Percentiles rank a stretch among this genome's conserved stretches.
phyloP scores from a whole-genome alignment of 1,140 invertebrate genomes.

The Drosophila obscura region DNA sequence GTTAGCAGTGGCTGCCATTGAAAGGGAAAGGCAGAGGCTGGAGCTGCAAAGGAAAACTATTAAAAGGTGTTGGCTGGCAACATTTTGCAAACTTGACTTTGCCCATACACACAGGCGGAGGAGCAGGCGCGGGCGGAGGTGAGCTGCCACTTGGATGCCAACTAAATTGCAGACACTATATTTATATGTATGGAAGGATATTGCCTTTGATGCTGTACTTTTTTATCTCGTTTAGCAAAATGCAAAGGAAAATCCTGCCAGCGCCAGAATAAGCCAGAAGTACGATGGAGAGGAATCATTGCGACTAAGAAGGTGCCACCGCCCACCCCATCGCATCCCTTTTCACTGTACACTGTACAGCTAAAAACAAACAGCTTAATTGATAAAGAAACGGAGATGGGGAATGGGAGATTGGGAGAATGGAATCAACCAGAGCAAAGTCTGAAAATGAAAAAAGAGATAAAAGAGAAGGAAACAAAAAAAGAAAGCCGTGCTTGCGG shows the following conservation, averaged over 20 bases:
- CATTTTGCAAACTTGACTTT: conserved; percentile 65
- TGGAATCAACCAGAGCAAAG: background rate
- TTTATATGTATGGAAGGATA: conserved; percentile 67
- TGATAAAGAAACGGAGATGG: conserved; percentile 51
- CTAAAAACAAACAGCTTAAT: conserved; percentile 16
- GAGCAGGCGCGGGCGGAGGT: too few relatives aligned
- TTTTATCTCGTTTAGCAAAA: conserved; percentile 3
- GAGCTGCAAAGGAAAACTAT: conserved; percentile 39
- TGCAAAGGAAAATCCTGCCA: conserved; percentile 11
- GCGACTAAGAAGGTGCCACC: conserved; percentile 12
- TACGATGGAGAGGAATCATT: background rate
- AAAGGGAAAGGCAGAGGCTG: conserved; percentile 7
- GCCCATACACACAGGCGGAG: background rate
- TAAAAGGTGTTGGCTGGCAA: conserved; percentile 71
- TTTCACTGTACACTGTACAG: too few relatives aligned
- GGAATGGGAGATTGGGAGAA: too few relatives aligned
- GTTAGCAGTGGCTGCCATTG: conserved; percentile 70
- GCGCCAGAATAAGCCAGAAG: background rate
- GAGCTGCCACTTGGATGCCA: conserved; percentile 47
- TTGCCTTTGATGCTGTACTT: conserved; percentile 37
- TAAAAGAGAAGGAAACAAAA: conserved; percentile 5
- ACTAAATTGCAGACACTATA: conserved; percentile 69
- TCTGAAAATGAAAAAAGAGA: conserved; percentile 15
- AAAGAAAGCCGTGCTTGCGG: background rate
- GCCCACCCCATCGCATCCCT: too few relatives aligned